Base-by-base conservation (phyloP, 1,140 invertebrate species). In the Oryzaephilus surinamensis region DNA sequence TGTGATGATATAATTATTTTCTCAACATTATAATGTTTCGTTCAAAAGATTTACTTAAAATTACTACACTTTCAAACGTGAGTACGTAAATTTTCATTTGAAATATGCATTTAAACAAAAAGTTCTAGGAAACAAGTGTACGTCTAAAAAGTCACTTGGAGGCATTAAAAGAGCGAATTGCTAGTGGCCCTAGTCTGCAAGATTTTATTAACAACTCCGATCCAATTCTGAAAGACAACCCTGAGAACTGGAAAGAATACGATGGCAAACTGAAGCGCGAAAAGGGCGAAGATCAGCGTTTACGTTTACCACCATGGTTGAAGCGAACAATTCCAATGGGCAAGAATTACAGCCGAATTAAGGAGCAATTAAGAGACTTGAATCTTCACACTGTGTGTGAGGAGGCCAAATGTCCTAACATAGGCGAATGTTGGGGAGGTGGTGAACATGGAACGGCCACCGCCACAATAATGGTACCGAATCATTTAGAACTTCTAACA, bases 341-440 rank as follows among this genome's bases (percentile, higher is more conserved):
- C 58, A 67, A 81, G 54, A 91, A 90, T 66, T 94, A 81, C 58
- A 76, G 69, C 46, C 77, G 76, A 55, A 64, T 99, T 10, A 99
- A 97, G 57, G 72, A 83, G 32, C 84, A 92, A 56, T 65, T 99
- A 7, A 67, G 90, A 37, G 74, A 81, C 10, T 68, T 98, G 8
- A 97, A 95, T 51, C 68, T 99, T 6, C 85, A 91, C 52, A 99
- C 97, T 2, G 96, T 99, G 1, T 99, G 97, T 65, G 93, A 99
- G 62, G 97, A 99, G 69, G 97, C 97, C 0, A 72, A 90, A 45
- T 99, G 97, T 73, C 97, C 97, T 1, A 99, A 99, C 65, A 98
- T 99, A 51, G 93, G 94, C 13, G 94, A 98, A 69, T 99, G 96
- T 66, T 99, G 97, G 97, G 94, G 93, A 45, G 95, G 86, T n/a